Percentiles rank a stretch among this genome's conserved stretches.
phyloP scores from a whole-genome alignment of 1,140 invertebrate species.

The Sitodiplosis mosellana region DNA sequence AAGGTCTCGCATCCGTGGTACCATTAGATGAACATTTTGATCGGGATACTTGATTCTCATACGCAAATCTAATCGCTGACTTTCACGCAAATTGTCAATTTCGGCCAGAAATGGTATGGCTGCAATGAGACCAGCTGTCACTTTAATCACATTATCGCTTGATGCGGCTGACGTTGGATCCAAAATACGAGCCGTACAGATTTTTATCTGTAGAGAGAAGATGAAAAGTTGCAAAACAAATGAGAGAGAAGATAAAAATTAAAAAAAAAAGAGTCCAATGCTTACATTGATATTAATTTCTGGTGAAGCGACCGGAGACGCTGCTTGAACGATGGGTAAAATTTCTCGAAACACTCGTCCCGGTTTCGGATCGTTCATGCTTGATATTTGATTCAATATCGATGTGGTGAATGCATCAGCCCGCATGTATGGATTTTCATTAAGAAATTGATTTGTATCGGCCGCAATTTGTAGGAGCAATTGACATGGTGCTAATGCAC shows the following conservation, averaged over 20 bases:
- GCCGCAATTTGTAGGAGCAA: slow-evolving; percentile 20
- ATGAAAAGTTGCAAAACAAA: background rate
- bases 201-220: slow-evolving; percentile 33
- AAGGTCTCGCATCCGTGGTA: slow-evolving; percentile 53
- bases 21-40: slow-evolving; percentile 63
- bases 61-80: slow-evolving; percentile 41
- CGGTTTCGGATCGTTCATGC: slow-evolving; percentile 67
- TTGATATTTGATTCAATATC: slow-evolving; percentile 57
- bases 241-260: background rate
- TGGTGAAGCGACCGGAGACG: slow-evolving; percentile 37
- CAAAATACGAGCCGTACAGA: slow-evolving; percentile 63
- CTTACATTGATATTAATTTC: slow-evolving; percentile 35
- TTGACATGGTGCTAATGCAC: slow-evolving; percentile 30
- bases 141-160: slow-evolving; percentile 71
- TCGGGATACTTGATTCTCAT: slow-evolving; percentile 85
- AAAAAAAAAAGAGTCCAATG: slow-evolving; percentile 1
- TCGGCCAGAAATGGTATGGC: slow-evolving; percentile 73
- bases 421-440: slow-evolving; percentile 26
- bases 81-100: slow-evolving; percentile 56
- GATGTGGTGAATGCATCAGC: slow-evolving; percentile 61
- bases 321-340: slow-evolving; percentile 52
- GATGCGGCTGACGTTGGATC: slow-evolving; percentile 60
- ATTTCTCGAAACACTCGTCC: slow-evolving; percentile 62
- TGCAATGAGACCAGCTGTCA: slow-evolving; percentile 78
- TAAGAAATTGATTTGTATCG: slow-evolving; percentile 19